Percentiles rank a stretch among this genome's conserved stretches.
These are phyloP conservation scores for Equus quagga DNA, from an alignment of 2,113 vertebrate species.

Conservation along the genomic window DNA sequence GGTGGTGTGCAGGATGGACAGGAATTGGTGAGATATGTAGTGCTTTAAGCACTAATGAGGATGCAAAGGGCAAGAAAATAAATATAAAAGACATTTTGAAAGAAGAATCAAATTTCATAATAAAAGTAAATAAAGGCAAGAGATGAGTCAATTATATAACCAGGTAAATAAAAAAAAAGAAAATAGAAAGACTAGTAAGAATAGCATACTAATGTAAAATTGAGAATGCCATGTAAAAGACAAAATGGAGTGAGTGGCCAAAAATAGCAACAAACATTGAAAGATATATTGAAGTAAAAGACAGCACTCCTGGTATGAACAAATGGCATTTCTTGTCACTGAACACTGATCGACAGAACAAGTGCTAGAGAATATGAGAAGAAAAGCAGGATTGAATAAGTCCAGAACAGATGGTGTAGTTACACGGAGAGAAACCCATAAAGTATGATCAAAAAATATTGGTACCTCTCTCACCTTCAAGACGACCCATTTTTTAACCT, in stretches of 20 bases:
- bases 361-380: background rate
- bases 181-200: background rate
- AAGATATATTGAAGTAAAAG: background rate
- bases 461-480: conserved; percentile 57
- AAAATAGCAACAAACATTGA: background rate
- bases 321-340: conserved; percentile 28
- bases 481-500: conserved; percentile 76
- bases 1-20: background rate
- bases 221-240: background rate
- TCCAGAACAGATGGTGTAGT: background rate
- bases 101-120: background rate
- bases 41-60: background rate
- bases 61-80: background rate
- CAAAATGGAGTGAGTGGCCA: background rate
- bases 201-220: background rate
- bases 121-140: background rate
- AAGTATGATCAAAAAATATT: conserved; percentile 58
- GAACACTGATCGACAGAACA: conserved; percentile 20
- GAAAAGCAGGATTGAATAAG: conserved; percentile 12
- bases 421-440: background rate
- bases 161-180: background rate
- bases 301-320: background rate
- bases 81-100: background rate
- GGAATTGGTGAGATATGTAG: background rate
- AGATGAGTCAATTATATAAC: background rate